Percentiles rank a stretch among this genome's conserved stretches.
phyloP scores from a whole-genome alignment of 2,888 invertebrate genomes.

The Spisula subtruncata region DNA sequence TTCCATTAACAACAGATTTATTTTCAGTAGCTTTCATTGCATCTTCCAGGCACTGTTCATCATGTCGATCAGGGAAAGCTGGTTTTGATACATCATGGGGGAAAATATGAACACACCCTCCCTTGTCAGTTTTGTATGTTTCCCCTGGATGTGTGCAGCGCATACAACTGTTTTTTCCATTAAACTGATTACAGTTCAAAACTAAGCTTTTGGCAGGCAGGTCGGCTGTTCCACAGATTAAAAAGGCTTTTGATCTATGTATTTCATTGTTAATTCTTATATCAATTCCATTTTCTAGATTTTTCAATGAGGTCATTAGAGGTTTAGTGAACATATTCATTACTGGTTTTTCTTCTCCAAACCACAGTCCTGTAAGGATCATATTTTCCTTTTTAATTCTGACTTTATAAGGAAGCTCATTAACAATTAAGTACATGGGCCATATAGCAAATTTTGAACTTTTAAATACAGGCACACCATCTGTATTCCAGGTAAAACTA shows the following conservation, averaged over 20 bases:
- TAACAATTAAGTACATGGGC: conserved; percentile 39
- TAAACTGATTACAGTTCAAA: conserved; percentile 64
- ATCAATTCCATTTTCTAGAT: neutral
- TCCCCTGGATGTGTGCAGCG: conserved; percentile 60
- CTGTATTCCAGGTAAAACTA: neutral
- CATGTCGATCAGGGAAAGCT: conserved; percentile 25
- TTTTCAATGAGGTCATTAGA: neutral
- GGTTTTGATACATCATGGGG: conserved; percentile 50
- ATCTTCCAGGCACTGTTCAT: conserved; percentile 38
- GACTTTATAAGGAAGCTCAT: conserved; percentile 48
- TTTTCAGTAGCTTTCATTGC: conserved; percentile 41
- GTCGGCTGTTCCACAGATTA: conserved; percentile 68
- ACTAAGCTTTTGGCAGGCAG: conserved; percentile 68
- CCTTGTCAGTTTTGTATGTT: conserved; percentile 58
- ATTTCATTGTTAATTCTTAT: neutral
- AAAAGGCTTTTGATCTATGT: neutral
- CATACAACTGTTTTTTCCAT: conserved; percentile 63
- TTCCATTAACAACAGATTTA: conserved; percentile 44
- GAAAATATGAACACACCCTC: conserved; percentile 62
- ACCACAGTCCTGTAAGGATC: conserved; percentile 1
- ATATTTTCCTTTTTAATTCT: conserved; percentile 32
- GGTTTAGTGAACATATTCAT: conserved; percentile 5
- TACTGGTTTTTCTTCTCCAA: conserved; percentile 1
- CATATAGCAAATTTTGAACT: conserved; percentile 55
- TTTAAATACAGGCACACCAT: conserved; percentile 29